These are phyloP conservation scores for Rhinoraja longicauda DNA, from an alignment of 2,797 vertebrate species.

Conservation along the genomic window DNA sequence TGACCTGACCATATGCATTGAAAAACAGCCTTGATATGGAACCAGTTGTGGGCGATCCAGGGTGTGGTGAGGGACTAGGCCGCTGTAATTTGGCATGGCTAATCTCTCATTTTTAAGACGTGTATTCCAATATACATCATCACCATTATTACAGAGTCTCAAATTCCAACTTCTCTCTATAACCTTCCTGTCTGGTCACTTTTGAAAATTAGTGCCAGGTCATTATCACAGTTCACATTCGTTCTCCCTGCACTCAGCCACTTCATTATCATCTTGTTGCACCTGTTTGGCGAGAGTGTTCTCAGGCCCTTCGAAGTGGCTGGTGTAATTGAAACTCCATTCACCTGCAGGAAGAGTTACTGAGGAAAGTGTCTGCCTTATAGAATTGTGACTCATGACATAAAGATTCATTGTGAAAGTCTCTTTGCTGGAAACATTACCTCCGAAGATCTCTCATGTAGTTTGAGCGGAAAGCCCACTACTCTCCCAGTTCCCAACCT, in stretches of 20 bases:
- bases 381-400: neutral
- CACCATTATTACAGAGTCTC: neutral
- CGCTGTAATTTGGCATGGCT: neutral
- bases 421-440: neutral
- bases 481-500: neutral
- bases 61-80: no score
- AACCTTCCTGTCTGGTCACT: neutral
- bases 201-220: neutral
- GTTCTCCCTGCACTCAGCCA: neutral
- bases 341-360: neutral
- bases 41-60: no score
- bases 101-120: neutral
- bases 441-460: neutral
- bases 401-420: neutral
- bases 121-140: neutral
- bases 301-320: neutral
- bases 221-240: neutral
- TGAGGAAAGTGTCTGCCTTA: neutral
- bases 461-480: neutral
- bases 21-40: neutral
- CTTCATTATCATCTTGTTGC: slow-evolving; percentile 18
- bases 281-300: neutral
- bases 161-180: neutral
- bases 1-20: neutral
- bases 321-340: neutral